These are phyloP conservation scores for Aurelia aurita complex sp. Pacific DNA, from an alignment of 30 jellyfish, hydroid and myxozoan genomes.

Conservation along the genomic window DNA sequence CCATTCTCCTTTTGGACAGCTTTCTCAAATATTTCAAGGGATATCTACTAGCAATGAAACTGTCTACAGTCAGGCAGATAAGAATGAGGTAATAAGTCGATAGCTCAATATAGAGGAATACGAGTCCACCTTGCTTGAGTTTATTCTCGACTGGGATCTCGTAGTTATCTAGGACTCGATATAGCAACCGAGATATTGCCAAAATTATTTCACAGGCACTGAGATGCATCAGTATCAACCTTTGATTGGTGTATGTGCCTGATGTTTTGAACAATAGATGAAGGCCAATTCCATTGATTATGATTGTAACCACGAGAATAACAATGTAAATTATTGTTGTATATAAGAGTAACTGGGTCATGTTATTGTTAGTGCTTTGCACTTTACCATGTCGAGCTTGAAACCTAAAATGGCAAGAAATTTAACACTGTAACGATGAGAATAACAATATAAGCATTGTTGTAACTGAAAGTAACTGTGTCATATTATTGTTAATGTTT, in stretches of 20 bases:
- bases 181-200: slow-evolving; percentile 7
- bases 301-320: background rate
- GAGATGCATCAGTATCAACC: background rate
- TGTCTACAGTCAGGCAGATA: slow-evolving; percentile 11
- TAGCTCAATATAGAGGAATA: slow-evolving; percentile 1
- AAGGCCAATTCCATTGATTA: slow-evolving; percentile 17
- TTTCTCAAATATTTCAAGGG: slow-evolving; percentile 13
- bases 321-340: slow-evolving; percentile 1
- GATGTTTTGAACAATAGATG: background rate
- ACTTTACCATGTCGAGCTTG: no score
- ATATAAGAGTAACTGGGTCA: background rate
- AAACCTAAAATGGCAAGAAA: no score
- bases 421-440: no score
- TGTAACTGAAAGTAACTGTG: no score
- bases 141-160: slow-evolving; percentile 8
- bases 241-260: slow-evolving; percentile 19
- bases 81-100: slow-evolving; percentile 23
- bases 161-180: background rate
- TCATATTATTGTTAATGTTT: no score
- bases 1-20: slow-evolving; percentile 12
- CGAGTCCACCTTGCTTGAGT: background rate
- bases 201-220: slow-evolving; percentile 14
- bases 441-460: no score
- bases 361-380: background rate
- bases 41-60: slow-evolving; percentile 17